Evolutionary conservation across 64 coral and sea anemone species (phyloP), one percentile per base, ranked within the genome.

Genomic region (Orbicella faveolata): DNA sequence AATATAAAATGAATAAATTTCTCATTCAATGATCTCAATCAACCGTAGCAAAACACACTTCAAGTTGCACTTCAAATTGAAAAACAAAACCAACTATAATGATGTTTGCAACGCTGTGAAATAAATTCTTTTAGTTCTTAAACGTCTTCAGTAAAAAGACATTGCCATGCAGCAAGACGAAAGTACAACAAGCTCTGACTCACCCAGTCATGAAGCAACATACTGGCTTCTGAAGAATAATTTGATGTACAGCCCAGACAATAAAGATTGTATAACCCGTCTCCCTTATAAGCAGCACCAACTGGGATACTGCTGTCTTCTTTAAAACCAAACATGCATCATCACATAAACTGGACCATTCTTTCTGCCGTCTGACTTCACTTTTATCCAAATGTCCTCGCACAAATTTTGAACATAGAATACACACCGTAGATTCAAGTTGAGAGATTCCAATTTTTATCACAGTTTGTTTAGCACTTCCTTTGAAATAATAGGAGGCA

Each of bases 131-230:
- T 78, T 2, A 44, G 5, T 10, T 4, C 0, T 48, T 6, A 20
- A 21, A 3, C 37, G 17, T 4, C n/a, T 78, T 52, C 19, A 77
- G 9, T 48, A 51, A 17, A 2, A 20, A 18, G 23, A 26, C 30
- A 74, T 26, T 74, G 70, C 70, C 7, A 15, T 15, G 37, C 75
- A 78, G 20, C 19, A 78, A 2, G 19, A 26, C 20, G 0, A 78
- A 53, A 26, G 52, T 53, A 52, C 2, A 9, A 78, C 10, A n/a
- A 2, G 1, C 20, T 9, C 35, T 9, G 36, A 85, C 82, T 73
- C 21, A 85, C 82, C 82, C 82, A 85, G 65, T 85, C 82, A 51
- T 72, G 36, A 19, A 85, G 82, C 17, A 85, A 85, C 82, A 85
- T 85, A 30, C 11, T 85, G 63, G 82, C 36, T 85, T 85, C 64